A percentile compares a stretch with the other conserved stretches of the same genome.
Evolutionary conservation across 2,113 vertebrate genomes (phyloP).

Genomic region (Macrotus californicus): DNA sequence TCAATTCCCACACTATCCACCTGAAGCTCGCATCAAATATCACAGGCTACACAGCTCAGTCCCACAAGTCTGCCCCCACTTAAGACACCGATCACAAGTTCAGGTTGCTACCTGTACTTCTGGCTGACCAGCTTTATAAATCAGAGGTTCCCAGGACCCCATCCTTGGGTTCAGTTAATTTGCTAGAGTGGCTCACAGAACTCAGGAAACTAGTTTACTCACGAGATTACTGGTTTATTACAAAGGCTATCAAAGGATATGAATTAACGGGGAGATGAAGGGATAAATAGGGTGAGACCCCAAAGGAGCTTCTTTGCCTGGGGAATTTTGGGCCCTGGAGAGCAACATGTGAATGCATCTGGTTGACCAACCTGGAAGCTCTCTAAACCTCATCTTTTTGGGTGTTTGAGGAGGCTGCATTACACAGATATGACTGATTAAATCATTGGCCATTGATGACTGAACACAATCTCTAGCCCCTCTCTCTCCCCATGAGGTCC

Average conservation of each 20-base stretch:
- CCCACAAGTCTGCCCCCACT: neutral
- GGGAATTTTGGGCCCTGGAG: neutral
- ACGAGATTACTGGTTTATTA: neutral
- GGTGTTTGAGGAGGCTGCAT: neutral
- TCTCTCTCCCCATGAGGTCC: neutral
- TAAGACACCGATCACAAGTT: neutral
- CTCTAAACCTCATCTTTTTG: neutral
- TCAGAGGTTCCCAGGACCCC: neutral
- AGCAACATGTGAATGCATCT: neutral
- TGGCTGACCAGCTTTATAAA: neutral
- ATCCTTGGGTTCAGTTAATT: neutral
- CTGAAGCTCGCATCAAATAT: neutral
- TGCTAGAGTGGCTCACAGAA: neutral
- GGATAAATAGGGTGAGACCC: neutral
- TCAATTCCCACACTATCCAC: neutral
- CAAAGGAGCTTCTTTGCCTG: neutral
- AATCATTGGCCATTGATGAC: neutral
- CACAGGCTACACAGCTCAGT: neutral
- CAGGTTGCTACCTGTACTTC: neutral
- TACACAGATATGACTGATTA: neutral
- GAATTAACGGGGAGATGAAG: neutral
- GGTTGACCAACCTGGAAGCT: neutral
- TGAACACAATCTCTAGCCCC: neutral
- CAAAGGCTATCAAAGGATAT: neutral
- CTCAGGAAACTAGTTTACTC: neutral